Evolutionary conservation across 2,888 invertebrate genomes (phyloP).

Genomic region (Microdon myrmicae): DNA sequence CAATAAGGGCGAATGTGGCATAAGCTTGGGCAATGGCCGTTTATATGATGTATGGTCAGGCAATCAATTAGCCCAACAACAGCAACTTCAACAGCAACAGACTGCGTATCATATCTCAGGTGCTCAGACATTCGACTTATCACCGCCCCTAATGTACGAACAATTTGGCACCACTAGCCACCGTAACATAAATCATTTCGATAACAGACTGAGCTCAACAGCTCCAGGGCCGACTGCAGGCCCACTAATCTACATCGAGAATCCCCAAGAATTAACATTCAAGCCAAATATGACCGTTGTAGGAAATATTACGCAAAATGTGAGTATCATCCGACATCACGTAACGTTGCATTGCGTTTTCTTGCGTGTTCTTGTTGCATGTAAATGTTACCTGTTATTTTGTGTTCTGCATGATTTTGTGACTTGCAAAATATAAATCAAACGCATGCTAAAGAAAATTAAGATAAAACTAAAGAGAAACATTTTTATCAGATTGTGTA

Average conservation of each 20-base stretch:
- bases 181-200: slow-evolving; percentile 59
- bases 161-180: slow-evolving; percentile 52
- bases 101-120: slow-evolving; percentile 65
- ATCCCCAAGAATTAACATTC: slow-evolving; percentile 33
- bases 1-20: slow-evolving; percentile 28
- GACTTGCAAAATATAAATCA: neutral
- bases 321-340: slow-evolving; percentile 37
- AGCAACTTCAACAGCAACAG: slow-evolving; percentile 48
- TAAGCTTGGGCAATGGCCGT: slow-evolving; percentile 32
- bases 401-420: neutral
- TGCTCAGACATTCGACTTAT: slow-evolving; percentile 64
- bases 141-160: slow-evolving; percentile 56
- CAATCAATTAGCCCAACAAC: slow-evolving; percentile 34
- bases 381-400: slow-evolving; percentile 39
- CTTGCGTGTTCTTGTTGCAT: slow-evolving; percentile 40
- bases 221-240: slow-evolving; percentile 32
- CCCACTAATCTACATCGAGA: slow-evolving; percentile 40
- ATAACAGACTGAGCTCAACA: slow-evolving; percentile 55
- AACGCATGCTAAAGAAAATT: slow-evolving; percentile 14
- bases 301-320: slow-evolving; percentile 44
- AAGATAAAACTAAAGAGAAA: neutral
- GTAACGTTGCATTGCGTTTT: slow-evolving; percentile 7
- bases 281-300: slow-evolving; percentile 29
- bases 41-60: slow-evolving; percentile 38
- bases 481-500: neutral